Base-by-base conservation (phyloP, 2,888 invertebrate species). In the Limnephilus lunatus region DNA sequence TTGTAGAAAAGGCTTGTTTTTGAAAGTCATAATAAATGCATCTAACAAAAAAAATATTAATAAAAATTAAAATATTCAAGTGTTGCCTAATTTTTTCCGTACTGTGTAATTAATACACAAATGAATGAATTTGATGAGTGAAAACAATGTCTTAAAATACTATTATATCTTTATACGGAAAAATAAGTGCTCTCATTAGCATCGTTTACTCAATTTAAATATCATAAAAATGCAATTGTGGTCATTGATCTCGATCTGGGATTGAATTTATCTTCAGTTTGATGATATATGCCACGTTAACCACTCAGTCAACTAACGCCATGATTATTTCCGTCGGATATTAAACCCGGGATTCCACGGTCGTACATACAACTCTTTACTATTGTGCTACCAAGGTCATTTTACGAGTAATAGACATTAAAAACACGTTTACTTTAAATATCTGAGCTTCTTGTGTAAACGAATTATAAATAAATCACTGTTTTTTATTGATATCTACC, bases 321-420 rank as follows among this genome's bases (percentile, higher is more conserved):
- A 68, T 68, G 68, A n/a, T 68, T 68, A 68, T 68, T 68, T 68
- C 68, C 68, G 68, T 68, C 68, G 68, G 68, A 68, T 68, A 68
- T 68, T 25, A 68, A 68, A 68, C 68, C 68, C n/a, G 68, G 68
- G 68, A 68, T n/a, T 68, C 68, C 68, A 68, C n/a, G 68, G 25
- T 68, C 68, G 68, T 25, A 25, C 25, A 25, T n/a, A n/a, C n/a
- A 68, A 25, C 68, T 68, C 9, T n/a, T 68, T 68, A 25, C 68
- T 68, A 5, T 68, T 25, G 25, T n/a, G 68, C 68, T 68, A 68
- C n/a, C 68, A 25, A 68, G 68, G 68, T 68, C n/a, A 68, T 68
- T n/a, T 68, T 25, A 9, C n/a, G 68, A 68, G 25, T 68, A 68
- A 68, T 68, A 25, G 68, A 68, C 25, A 68, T 68, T 68, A 68